Base-by-base conservation (phyloP, 2,113 vertebrate species). In the Hipposideros armiger region DNA sequence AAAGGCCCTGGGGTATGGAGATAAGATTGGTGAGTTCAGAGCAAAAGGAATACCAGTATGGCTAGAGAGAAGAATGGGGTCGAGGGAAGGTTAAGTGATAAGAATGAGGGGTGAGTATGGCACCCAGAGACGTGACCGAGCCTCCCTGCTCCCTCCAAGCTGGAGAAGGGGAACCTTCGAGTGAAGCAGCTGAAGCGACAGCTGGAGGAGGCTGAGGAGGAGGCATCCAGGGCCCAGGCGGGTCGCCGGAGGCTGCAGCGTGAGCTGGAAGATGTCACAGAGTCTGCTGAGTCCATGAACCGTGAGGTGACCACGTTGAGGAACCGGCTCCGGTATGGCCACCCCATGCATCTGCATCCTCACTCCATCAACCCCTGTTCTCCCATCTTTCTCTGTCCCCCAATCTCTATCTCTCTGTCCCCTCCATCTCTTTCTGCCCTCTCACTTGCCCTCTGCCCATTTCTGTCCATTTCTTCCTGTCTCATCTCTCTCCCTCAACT, bases 171-270 rank as follows among this genome's bases (percentile, higher is more conserved):
- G 0, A 99, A 99, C 97, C 94, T 93, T 5, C 98, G 99, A 0
- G 95, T 99, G 98, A 99, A 99, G 56, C 99, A 99, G 98, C 97
- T 99, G 96, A 99, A 99, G 90, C 98, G 99, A 42, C 99, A 99
- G 98, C 97, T 99, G 67, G 99, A 99, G 96, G 99, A 99, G 95
- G 97, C 99, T 0, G 99, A 99, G 96, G 99, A 99, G 83, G 99
- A 99, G 92, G 97, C 98, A 0, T 99, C 99, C 0, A 98, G 99
- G 32, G 98, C 99, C 1, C 99, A 99, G 17, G 98, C 99, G 2
- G 98, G 96, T 81, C 98, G 99, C 36, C 98, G 99, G 77, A 98
- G 99, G 94, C 98, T 99, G 97, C 99, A 99, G 97, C 98, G 99
- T 4, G 99, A 99, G 77, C 98, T 99, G 96, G 99, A 99, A 0